Conservation (phyloP, 2,113 vertebrate species). For the Elanoides forficatus region DNA sequence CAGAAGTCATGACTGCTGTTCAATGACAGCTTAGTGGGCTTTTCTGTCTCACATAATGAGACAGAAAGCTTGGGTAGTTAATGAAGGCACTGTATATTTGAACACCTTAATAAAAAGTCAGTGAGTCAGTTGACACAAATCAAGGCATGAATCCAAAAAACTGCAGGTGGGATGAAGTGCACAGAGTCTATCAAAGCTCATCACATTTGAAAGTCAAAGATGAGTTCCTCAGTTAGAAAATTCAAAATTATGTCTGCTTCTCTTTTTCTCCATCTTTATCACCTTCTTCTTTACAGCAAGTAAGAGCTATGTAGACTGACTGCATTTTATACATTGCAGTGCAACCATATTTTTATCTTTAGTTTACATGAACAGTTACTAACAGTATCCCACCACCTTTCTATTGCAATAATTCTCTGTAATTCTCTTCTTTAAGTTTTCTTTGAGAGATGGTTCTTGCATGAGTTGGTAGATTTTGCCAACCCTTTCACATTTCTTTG, state of each 20-base stretch:
- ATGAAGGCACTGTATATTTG: constrained; percentile 63
- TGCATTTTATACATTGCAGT: background rate
- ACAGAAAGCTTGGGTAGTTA: constrained; percentile 60
- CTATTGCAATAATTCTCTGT: background rate
- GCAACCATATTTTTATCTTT: background rate
- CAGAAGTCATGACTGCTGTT: constrained; percentile 65
- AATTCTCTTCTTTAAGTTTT: background rate
- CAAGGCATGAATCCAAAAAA: constrained; percentile 51
- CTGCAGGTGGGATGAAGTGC: constrained; percentile 57
- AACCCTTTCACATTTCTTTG: background rate
- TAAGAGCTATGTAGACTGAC: background rate
- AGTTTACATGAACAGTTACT: background rate
- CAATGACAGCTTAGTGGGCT: constrained; percentile 60
- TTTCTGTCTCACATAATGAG: constrained; percentile 67
- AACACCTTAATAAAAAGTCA: constrained; percentile 70
- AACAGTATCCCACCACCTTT: background rate
- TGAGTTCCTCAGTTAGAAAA: background rate
- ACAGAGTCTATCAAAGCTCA: constrained; percentile 7
- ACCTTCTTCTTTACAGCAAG: background rate
- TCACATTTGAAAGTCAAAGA: constrained; percentile 61
- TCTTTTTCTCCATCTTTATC: background rate
- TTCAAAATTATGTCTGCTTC: background rate
- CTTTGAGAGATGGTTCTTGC: background rate
- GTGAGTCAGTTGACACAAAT: constrained; percentile 66
- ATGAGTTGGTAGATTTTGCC: background rate